Conservation (phyloP, 2,888 invertebrate species). For the Morpho achilles region DNA sequence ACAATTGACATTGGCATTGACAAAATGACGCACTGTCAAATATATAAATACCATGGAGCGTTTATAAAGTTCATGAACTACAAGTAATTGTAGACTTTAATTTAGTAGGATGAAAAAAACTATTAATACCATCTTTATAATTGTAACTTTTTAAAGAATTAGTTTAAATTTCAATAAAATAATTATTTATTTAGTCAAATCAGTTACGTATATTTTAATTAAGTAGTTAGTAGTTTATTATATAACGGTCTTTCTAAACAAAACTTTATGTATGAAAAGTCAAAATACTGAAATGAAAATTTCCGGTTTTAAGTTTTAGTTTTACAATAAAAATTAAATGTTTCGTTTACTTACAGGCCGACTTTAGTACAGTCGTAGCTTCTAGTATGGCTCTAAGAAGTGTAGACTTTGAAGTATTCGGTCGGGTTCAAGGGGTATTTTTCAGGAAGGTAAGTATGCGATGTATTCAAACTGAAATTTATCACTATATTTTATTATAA, state of each 20-base stretch:
- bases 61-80: neutral
- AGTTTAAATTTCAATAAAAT: no score
- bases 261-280: neutral
- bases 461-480: no score
- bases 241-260: no score
- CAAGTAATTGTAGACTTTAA: neutral
- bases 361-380: slow-evolving; percentile 26
- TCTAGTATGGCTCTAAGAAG: slow-evolving; percentile 44
- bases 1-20: slow-evolving; percentile 2
- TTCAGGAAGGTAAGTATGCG: slow-evolving; percentile 75
- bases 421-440: slow-evolving; percentile 82
- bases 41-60: neutral
- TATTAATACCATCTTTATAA: no score
- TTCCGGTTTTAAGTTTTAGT: no score
- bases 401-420: slow-evolving; percentile 80
- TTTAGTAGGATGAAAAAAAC: neutral
- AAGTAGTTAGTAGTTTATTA: no score
- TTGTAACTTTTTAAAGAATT: no score
- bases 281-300: neutral
- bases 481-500: no score
- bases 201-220: no score
- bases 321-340: slow-evolving; percentile 35
- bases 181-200: no score
- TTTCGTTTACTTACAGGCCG: slow-evolving; percentile 41
- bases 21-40: neutral